These are phyloP conservation scores for Drosophila seclusa DNA, from an alignment of 2,888 invertebrate species.

Conservation along the genomic window DNA sequence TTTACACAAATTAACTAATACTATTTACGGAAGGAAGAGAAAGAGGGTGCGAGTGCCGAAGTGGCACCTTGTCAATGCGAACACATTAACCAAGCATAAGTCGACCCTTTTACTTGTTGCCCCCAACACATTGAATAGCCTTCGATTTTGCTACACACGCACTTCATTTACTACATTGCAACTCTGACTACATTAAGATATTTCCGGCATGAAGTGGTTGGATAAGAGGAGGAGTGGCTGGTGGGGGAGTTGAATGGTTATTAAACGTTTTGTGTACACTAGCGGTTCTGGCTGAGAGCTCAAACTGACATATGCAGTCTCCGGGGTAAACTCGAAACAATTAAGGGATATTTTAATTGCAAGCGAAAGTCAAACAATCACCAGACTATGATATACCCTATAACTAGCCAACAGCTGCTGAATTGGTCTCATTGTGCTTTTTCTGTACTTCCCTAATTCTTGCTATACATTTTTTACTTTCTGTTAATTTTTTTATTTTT, in stretches of 20 bases:
- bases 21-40: not conserved
- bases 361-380: not conserved
- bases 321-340: conserved; percentile 4
- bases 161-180: conserved; percentile 43
- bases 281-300: not conserved
- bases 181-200: conserved; percentile 42
- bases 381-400: not conserved
- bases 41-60: not conserved
- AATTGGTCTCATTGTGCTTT: not conserved
- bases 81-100: conserved; percentile 15
- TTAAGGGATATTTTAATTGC: conserved; percentile 12
- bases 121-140: conserved; percentile 1
- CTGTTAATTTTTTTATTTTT: not conserved
- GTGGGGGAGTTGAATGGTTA: not conserved
- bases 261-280: conserved; percentile 12
- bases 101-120: conserved; percentile 1
- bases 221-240: no score
- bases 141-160: conserved; percentile 19
- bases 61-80: not conserved
- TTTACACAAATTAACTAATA: conserved; percentile 18
- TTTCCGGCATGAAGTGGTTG: conserved; percentile 21
- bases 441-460: not conserved
- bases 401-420: not conserved
- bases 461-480: not conserved
- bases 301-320: conserved; percentile 9